Evolutionary conservation across 2,888 invertebrate genomes (phyloP).

Genomic region (Mimumesa dahlbomi): DNA sequence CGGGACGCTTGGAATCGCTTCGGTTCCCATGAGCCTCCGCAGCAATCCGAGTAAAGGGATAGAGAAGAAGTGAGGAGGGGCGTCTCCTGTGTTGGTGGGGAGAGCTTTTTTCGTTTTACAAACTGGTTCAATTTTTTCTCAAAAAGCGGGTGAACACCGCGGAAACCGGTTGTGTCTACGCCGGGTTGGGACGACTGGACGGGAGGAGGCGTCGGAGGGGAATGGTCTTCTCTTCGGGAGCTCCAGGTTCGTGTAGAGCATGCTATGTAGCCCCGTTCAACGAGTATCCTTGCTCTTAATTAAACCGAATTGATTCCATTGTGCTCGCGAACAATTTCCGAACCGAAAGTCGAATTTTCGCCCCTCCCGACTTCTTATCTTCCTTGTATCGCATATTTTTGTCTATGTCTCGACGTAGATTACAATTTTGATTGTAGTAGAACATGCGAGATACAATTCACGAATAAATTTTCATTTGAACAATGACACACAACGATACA

Average conservation of each 20-base stretch:
- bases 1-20: conserved; percentile 66
- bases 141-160: conserved; percentile 79
- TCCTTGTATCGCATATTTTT: not conserved
- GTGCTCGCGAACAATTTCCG: conserved; percentile 6
- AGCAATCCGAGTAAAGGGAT: conserved; percentile 49
- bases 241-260: conserved; percentile 55
- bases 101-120: conserved; percentile 79
- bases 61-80: conserved; percentile 45
- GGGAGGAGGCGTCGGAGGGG: conserved; percentile 40
- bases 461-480: no score
- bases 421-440: no score
- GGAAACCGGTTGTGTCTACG: conserved; percentile 76
- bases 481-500: no score
- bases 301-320: conserved; percentile 45
- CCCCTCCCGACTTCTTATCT: not conserved
- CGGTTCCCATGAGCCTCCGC: conserved; percentile 67
- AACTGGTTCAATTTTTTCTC: conserved; percentile 81
- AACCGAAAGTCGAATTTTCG: not conserved
- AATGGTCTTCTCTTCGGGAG: conserved; percentile 41
- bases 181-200: conserved; percentile 54
- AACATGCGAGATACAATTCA: no score
- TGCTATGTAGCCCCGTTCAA: conserved; percentile 40
- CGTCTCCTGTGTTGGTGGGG: conserved; percentile 57
- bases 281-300: conserved; percentile 44
- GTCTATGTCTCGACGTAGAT: no score